A percentile compares a stretch with the other conserved stretches of the same genome.
Evolutionary conservation across 2,888 invertebrate genomes (phyloP).

Genomic region (Rhagonycha fulva): DNA sequence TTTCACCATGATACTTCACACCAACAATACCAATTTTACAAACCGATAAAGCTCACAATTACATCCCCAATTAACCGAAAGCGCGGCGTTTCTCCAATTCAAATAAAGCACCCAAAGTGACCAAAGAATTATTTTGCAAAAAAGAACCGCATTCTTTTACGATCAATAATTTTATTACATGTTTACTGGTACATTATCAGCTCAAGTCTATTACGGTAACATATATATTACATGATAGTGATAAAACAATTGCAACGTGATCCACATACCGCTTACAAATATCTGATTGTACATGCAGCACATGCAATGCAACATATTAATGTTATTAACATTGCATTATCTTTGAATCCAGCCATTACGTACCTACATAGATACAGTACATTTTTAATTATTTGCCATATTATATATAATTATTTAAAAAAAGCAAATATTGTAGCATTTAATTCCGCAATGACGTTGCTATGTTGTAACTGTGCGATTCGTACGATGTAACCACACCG

Average conservation of each 20-base stretch:
- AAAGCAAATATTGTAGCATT: no score
- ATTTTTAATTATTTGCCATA: no score
- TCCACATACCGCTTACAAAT: background rate
- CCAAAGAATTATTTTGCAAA: background rate
- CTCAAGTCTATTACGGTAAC: background rate
- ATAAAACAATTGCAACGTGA: background rate
- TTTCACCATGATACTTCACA: slow-evolving; percentile 15
- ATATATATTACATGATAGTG: background rate
- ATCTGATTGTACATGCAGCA: background rate
- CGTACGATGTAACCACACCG: background rate
- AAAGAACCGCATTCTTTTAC: background rate
- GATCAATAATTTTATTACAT: background rate
- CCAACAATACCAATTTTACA: slow-evolving; percentile 9
- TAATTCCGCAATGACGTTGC: background rate
- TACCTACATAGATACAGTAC: no score
- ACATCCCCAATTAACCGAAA: background rate
- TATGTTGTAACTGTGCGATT: background rate
- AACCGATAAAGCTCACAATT: background rate
- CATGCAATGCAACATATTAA: background rate
- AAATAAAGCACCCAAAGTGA: background rate
- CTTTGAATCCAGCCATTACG: background rate
- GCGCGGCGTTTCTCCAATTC: background rate
- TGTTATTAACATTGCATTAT: background rate
- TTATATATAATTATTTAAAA: no score
- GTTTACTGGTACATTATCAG: background rate